Conservation (phyloP, 2,113 vertebrate genomes). For the Acrocephalus arundinaceus region DNA sequence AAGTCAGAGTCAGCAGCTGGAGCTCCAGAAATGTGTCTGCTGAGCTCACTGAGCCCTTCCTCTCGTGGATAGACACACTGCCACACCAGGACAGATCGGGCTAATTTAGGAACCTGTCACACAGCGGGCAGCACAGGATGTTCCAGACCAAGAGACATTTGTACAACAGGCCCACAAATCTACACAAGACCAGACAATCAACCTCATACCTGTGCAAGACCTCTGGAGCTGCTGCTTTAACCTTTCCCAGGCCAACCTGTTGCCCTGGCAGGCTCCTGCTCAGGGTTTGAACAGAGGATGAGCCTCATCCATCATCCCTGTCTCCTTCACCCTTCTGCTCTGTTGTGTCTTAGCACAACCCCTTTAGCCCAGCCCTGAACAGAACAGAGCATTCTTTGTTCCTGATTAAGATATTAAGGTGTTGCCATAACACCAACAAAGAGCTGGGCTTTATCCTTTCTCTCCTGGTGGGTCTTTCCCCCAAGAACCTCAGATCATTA, state of each 20-base stretch:
- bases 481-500: not conserved
- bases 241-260: not conserved
- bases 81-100: not conserved
- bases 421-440: not conserved
- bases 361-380: not conserved
- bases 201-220: not conserved
- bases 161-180: not conserved
- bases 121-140: not conserved
- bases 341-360: not conserved
- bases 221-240: not conserved
- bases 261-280: not conserved
- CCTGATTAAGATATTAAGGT: not conserved
- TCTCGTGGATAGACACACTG: not conserved
- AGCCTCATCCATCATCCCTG: fast-evolving
- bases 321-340: not conserved
- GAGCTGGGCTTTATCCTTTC: not conserved
- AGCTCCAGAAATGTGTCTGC: not conserved
- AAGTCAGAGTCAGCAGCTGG: not conserved
- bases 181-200: not conserved
- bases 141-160: not conserved
- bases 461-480: not conserved
- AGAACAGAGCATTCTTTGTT: not conserved
- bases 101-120: not conserved
- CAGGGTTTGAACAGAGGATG: not conserved
- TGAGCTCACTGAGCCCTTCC: not conserved